Evolutionary conservation across 2,888 invertebrate genomes (phyloP).

Genomic region (Spatulosminthurus flaviceps): DNA sequence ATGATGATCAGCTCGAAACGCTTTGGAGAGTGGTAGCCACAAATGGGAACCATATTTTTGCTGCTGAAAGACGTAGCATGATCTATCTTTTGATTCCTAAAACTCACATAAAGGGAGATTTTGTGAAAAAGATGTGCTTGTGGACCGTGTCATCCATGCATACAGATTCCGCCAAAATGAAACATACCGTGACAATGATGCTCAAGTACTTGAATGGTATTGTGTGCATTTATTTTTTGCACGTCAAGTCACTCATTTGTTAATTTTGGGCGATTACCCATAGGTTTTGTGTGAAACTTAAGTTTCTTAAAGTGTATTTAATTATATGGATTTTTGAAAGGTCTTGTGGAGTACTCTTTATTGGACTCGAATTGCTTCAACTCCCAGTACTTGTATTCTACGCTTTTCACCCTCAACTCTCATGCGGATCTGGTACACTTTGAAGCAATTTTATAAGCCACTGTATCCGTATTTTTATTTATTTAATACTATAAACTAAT

Average conservation of each 20-base stretch:
- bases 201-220: too few relatives aligned
- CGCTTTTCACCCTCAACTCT: background rate
- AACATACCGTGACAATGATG: too few relatives aligned
- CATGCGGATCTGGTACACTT: conserved; percentile 6
- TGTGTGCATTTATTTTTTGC: too few relatives aligned
- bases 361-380: background rate
- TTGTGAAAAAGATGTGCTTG: background rate
- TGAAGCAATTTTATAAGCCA: too few relatives aligned
- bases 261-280: too few relatives aligned
- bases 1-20: background rate
- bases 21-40: background rate
- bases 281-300: too few relatives aligned
- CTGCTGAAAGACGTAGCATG: background rate
- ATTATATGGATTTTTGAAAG: background rate
- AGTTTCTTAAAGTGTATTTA: too few relatives aligned
- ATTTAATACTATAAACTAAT: too few relatives aligned
- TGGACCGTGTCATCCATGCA: too few relatives aligned
- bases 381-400: background rate
- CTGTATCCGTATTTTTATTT: too few relatives aligned
- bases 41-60: background rate
- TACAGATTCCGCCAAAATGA: too few relatives aligned
- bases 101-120: background rate
- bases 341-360: conserved; percentile 4
- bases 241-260: too few relatives aligned
- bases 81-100: background rate